Evolutionary conservation across 2,113 vertebrate species (phyloP).

Genomic region (Oreotrochilus melanogaster): DNA sequence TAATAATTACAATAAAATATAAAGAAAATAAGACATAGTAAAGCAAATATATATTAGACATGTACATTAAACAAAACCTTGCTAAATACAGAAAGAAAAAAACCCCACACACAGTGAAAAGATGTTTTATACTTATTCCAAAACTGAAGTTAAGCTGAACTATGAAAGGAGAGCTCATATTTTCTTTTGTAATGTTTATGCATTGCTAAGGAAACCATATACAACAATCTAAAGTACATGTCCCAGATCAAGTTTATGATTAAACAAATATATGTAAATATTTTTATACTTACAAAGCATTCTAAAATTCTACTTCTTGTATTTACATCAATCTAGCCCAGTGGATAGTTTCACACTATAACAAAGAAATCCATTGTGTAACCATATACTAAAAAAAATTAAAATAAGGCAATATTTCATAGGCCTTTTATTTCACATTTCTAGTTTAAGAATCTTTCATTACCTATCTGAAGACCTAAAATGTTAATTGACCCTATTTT

Average conservation of each 20-base stretch:
- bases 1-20: neutral
- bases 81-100: neutral
- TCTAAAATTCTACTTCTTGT: neutral
- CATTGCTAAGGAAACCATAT: slow-evolving; percentile 34
- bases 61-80: neutral
- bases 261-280: neutral
- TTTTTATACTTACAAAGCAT: slow-evolving; percentile 4
- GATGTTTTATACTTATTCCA: neutral
- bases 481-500: neutral
- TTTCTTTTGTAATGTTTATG: slow-evolving; percentile 32
- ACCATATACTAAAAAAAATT: neutral
- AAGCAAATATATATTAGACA: neutral
- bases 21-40: neutral
- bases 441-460: neutral
- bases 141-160: slow-evolving; percentile 2
- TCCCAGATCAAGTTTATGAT: neutral
- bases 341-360: neutral
- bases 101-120: neutral
- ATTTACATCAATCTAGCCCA: neutral
- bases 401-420: neutral
- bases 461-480: neutral
- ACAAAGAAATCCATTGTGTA: neutral
- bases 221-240: neutral
- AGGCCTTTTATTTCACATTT: neutral
- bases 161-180: neutral